Conservation (phyloP, 2,113 vertebrate genomes). For the Puma concolor region DNA sequence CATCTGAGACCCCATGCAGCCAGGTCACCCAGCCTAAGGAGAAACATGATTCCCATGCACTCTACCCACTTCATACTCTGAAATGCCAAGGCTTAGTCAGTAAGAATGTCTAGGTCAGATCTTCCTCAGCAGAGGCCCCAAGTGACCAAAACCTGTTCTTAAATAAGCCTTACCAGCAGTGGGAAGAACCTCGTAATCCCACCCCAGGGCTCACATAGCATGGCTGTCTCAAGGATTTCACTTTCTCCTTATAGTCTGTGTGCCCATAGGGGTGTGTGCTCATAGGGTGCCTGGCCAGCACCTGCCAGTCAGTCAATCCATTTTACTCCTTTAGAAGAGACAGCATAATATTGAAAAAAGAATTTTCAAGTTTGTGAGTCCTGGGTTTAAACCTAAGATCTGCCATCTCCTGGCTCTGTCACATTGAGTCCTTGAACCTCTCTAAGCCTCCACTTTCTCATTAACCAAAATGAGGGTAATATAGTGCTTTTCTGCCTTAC, state of each 20-base stretch:
- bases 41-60: background rate
- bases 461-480: background rate
- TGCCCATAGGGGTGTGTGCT: background rate
- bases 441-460: background rate
- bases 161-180: background rate
- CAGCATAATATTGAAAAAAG: background rate
- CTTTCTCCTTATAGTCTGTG: background rate
- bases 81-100: background rate
- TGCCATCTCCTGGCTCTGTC: background rate
- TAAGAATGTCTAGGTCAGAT: background rate
- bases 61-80: conserved; percentile 1
- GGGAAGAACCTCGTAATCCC: background rate
- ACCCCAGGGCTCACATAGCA: background rate
- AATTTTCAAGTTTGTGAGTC: background rate
- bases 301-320: background rate
- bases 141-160: background rate
- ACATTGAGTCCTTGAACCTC: background rate
- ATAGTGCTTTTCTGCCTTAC: background rate
- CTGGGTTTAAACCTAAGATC: background rate
- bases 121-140: background rate
- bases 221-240: background rate
- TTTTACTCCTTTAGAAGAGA: conserved; percentile 13
- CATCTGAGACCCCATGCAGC: background rate
- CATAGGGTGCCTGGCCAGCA: background rate
- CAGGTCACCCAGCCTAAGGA: background rate